These are phyloP conservation scores for Cepaea hortensis DNA, from an alignment of 2,888 invertebrate genomes.

Conservation along the genomic window DNA sequence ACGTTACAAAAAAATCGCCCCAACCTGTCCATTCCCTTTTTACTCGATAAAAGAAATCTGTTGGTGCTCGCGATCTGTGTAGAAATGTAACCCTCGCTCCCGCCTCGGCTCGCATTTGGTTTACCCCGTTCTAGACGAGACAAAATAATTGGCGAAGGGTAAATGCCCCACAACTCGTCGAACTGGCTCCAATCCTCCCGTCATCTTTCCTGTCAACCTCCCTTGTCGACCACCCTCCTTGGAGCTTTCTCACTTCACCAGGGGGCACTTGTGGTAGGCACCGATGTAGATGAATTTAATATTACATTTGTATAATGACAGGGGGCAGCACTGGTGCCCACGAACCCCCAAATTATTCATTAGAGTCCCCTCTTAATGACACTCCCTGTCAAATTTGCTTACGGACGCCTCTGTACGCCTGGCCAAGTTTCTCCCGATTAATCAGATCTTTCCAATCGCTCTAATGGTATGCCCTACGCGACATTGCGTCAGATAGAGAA, in stretches of 20 bases:
- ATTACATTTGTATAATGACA: constrained; percentile 59
- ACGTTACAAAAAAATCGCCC: no score
- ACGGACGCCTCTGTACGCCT: constrained; percentile 54
- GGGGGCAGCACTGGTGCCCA: constrained; percentile 47
- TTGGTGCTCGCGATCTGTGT: background rate
- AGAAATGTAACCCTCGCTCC: background rate
- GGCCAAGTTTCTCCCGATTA: constrained; percentile 57
- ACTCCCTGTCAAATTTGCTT: constrained; percentile 61
- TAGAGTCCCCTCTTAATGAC: constrained; percentile 56
- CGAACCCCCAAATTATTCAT: constrained; percentile 59
- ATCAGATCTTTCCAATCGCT: constrained; percentile 60
- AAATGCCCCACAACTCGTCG: constrained; percentile 7
- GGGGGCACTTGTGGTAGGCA: constrained; percentile 3
- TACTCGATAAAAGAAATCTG: background rate
- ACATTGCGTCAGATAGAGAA: constrained; percentile 37
- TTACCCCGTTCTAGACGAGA: constrained; percentile 6
- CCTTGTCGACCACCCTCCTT: constrained; percentile 1
- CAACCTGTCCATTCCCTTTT: background rate
- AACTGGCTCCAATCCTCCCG: background rate
- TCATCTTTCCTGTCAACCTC: background rate
- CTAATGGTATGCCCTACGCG: constrained; percentile 46
- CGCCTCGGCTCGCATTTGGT: constrained; percentile 5
- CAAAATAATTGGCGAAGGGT: constrained; percentile 17
- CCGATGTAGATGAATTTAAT: constrained; percentile 60
- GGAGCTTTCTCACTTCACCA: background rate